Conservation (phyloP, 1,140 invertebrate genomes). For the Drosophila repleta region DNA sequence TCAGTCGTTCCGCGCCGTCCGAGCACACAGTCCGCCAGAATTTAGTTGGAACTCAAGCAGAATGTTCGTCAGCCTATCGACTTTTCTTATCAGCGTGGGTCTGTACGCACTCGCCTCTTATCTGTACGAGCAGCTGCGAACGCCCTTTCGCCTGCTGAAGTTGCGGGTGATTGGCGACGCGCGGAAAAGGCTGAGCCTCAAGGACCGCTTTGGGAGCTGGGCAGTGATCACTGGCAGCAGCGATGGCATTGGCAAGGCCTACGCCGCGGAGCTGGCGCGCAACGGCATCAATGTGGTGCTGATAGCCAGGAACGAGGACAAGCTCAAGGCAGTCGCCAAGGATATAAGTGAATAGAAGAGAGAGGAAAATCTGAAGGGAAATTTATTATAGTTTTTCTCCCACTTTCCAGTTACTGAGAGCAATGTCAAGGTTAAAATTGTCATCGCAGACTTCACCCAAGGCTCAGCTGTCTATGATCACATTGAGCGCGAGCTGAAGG, state of each 20-base stretch:
- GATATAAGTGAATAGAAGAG: constrained; percentile 88
- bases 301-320: constrained; percentile 91
- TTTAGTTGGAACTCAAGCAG: constrained; percentile 2
- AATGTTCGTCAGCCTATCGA: constrained; percentile 43
- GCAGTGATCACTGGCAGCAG: constrained; percentile 93
- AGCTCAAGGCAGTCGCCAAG: constrained; percentile 88
- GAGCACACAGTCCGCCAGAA: background rate
- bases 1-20: too few species aligned
- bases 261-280: constrained; percentile 92
- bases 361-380: background rate
- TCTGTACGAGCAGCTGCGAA: constrained; percentile 66
- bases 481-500: constrained; percentile 88
- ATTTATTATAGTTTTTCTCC: background rate
- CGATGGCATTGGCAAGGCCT: constrained; percentile 96
- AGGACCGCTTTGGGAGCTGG: constrained; percentile 60
- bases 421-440: constrained; percentile 88
- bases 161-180: constrained; percentile 4
- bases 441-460: constrained; percentile 91
- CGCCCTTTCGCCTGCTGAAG: constrained; percentile 45
- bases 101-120: constrained; percentile 50
- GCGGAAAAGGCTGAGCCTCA: constrained; percentile 27
- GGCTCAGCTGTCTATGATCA: constrained; percentile 88
- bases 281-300: constrained; percentile 92
- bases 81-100: constrained; percentile 52
- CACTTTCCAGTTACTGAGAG: constrained; percentile 73